Conservation (phyloP, 2,888 invertebrate species). For the Folsomia manolachei region DNA sequence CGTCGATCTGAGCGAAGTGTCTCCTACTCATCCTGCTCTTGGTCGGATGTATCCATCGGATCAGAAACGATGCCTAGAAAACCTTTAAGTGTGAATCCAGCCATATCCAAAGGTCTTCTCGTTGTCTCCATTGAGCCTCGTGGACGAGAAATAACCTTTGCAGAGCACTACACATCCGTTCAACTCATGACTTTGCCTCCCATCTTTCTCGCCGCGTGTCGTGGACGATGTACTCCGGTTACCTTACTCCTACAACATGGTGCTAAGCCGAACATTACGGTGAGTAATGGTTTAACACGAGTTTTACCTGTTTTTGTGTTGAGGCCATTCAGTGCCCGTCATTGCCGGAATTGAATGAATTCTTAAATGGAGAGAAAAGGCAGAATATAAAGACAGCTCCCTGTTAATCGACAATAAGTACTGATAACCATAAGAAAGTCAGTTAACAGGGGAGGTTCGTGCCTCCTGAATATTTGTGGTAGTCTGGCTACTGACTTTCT, state of each 20-base stretch:
- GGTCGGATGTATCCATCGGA: slow-evolving; percentile 51
- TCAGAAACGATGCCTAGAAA: slow-evolving; percentile 49
- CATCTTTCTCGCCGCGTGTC: slow-evolving; percentile 60
- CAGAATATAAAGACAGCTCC: too few relatives aligned
- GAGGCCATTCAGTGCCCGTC: too few relatives aligned
- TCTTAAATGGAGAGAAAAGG: too few relatives aligned
- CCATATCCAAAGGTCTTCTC: slow-evolving; percentile 49
- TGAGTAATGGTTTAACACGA: too few relatives aligned
- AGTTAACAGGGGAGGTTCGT: background rate
- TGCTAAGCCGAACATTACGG: slow-evolving; percentile 54
- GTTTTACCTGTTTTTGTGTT: too few relatives aligned
- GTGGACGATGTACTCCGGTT: slow-evolving; percentile 59
- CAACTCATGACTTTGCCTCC: slow-evolving; percentile 60
- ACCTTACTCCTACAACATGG: slow-evolving; percentile 60
- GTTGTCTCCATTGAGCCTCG: slow-evolving; percentile 51
- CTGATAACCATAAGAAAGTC: too few relatives aligned
- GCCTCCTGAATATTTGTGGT: background rate
- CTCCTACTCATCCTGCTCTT: slow-evolving; percentile 51
- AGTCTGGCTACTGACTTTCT: background rate
- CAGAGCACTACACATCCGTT: slow-evolving; percentile 57
- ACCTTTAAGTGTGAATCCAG: slow-evolving; percentile 49
- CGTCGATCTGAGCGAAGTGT: slow-evolving; percentile 50
- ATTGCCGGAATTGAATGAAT: too few relatives aligned
- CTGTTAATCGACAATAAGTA: too few relatives aligned
- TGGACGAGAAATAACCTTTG: slow-evolving; percentile 52